Percentiles rank a stretch among this genome's conserved stretches.
Evolutionary conservation across 2,797 vertebrate species (phyloP).

Genomic region (Chromis chromis): DNA sequence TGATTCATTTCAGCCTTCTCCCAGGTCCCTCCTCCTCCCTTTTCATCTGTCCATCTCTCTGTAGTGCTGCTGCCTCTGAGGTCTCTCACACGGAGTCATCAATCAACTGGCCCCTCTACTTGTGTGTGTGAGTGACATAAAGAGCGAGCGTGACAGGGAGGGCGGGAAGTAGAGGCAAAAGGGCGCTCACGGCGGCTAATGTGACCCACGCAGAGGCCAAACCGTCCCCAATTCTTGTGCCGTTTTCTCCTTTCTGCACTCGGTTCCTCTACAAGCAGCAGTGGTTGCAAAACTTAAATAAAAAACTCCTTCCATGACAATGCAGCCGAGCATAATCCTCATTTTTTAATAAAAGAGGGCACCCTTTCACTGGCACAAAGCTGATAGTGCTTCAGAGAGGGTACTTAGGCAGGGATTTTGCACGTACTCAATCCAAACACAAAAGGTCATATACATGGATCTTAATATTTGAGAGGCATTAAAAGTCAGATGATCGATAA

Average conservation of each 20-base stretch:
- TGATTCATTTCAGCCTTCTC: constrained; percentile 58
- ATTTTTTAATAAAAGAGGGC: constrained; percentile 14
- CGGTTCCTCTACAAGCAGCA: constrained; percentile 17
- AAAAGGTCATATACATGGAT: constrained; percentile 77
- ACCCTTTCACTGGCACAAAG: constrained; percentile 34
- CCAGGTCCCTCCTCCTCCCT: constrained; percentile 56
- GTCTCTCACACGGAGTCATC: constrained; percentile 70
- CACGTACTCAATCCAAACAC: constrained; percentile 59
- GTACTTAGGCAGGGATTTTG: constrained; percentile 51
- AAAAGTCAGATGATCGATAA: constrained; percentile 78
- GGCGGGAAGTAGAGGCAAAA: constrained; percentile 48
- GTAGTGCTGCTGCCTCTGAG: constrained; percentile 68
- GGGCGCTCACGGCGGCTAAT: constrained; percentile 44
- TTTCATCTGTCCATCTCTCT: constrained; percentile 75
- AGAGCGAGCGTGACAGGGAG: constrained; percentile 55
- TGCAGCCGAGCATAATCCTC: constrained; percentile 32
- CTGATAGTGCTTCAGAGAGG: constrained; percentile 23
- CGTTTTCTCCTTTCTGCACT: background rate
- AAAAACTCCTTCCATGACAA: constrained; percentile 22
- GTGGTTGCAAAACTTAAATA: constrained; percentile 6
- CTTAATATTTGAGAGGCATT: constrained; percentile 78
- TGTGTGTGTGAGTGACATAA: constrained; percentile 24
- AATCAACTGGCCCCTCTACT: constrained; percentile 58
- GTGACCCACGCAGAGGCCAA: constrained; percentile 38
- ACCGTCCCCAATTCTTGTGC: constrained; percentile 14